Evolutionary conservation across 2,797 vertebrate genomes (phyloP).

Genomic region (Tarsius wallacei): DNA sequence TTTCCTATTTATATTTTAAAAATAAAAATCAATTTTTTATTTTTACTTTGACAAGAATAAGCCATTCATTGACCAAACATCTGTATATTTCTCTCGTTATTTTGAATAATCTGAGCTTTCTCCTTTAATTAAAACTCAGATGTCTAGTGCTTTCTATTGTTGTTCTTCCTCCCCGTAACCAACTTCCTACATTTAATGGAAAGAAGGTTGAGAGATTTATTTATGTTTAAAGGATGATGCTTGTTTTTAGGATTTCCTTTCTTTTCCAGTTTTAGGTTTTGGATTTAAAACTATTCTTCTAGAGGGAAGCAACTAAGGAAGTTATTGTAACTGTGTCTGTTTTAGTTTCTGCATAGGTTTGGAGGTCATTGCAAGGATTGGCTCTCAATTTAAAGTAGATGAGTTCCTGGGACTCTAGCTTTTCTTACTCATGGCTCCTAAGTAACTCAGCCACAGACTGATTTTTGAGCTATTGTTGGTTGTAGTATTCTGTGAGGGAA

Average conservation of each 20-base stretch:
- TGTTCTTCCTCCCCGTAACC: background rate
- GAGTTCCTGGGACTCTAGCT: background rate
- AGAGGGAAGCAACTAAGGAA: background rate
- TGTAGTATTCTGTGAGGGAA: slow-evolving; percentile 16
- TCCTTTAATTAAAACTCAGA: background rate
- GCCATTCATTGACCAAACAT: background rate
- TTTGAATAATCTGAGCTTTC: slow-evolving; percentile 24
- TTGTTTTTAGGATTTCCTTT: slow-evolving; percentile 18
- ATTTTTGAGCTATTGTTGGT: background rate
- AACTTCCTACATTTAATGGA: background rate
- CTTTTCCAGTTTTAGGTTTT: background rate
- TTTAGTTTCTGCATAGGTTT: background rate
- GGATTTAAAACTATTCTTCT: slow-evolving; percentile 43
- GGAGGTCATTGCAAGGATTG: background rate
- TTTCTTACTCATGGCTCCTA: background rate
- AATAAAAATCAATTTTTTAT: background rate
- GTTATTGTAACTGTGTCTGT: background rate
- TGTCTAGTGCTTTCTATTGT: background rate
- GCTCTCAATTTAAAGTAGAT: background rate
- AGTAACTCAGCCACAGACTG: background rate
- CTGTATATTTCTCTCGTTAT: background rate
- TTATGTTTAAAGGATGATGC: background rate
- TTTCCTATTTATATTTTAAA: slow-evolving; percentile 40
- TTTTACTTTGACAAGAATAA: slow-evolving; percentile 57
- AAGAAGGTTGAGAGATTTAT: background rate